phyloP scores from a whole-genome alignment of 2,888 invertebrate species.

The Cheilosia pagana region DNA sequence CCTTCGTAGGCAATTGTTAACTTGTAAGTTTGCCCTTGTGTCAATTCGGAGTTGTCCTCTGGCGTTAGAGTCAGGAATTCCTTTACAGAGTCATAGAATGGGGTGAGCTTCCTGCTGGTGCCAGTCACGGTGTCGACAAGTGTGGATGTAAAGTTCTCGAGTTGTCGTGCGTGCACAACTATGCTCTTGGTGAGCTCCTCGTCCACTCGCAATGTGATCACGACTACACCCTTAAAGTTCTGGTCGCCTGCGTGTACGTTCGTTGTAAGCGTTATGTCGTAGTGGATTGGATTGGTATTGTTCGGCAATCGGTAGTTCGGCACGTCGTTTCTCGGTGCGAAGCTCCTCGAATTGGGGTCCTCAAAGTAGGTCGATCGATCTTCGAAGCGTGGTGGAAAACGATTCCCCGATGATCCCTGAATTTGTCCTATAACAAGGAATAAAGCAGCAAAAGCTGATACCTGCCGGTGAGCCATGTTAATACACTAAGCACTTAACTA shows the following conservation, averaged over 20 bases:
- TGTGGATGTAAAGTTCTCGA: slow-evolving; percentile 15
- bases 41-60: slow-evolving; percentile 30
- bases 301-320: slow-evolving; percentile 84
- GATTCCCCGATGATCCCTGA: slow-evolving; percentile 44
- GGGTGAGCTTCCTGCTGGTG: background rate
- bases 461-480: too few relatives aligned
- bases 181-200: slow-evolving; percentile 84
- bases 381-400: slow-evolving; percentile 37
- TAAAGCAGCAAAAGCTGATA: background rate
- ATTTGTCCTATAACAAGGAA: slow-evolving; percentile 17
- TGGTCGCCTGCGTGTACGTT: slow-evolving; percentile 82
- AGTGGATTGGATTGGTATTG: slow-evolving; percentile 84
- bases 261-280: slow-evolving; percentile 84
- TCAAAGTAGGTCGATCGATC: slow-evolving; percentile 13
- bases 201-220: slow-evolving; percentile 84
- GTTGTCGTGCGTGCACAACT: slow-evolving; percentile 64
- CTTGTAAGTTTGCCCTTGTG: slow-evolving; percentile 79
- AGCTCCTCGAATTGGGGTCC: slow-evolving; percentile 13
- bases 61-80: slow-evolving; percentile 55
- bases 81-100: slow-evolving; percentile 1
- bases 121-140: background rate
- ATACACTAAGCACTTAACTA: too few relatives aligned
- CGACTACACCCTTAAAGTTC: slow-evolving; percentile 83
- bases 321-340: slow-evolving; percentile 30
- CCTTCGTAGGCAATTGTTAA: slow-evolving; percentile 82